Conservation (phyloP, 2,888 invertebrate species). For the Hemicrepidius hirtus region DNA sequence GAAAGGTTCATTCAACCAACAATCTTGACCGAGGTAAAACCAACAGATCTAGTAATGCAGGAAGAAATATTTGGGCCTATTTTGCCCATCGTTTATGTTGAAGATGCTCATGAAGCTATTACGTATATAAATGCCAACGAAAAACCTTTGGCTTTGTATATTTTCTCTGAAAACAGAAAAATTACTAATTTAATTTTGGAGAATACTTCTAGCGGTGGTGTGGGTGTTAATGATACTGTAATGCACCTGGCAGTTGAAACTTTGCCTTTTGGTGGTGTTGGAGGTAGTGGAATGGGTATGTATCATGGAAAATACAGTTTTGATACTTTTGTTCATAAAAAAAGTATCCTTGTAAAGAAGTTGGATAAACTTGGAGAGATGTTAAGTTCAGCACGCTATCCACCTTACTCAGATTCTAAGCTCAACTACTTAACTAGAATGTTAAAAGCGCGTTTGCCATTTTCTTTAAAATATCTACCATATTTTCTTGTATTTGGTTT, state of each 20-base stretch:
- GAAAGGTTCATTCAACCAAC: conserved; percentile 92
- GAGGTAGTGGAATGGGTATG: conserved; percentile 92
- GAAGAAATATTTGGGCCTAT: conserved; percentile 99
- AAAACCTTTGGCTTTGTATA: conserved; percentile 91
- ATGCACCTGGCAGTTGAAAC: conserved; percentile 90
- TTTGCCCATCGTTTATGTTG: conserved; percentile 89
- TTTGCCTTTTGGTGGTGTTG: conserved; percentile 97
- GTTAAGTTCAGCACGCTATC: conserved; percentile 82
- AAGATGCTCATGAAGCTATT: conserved; percentile 91
- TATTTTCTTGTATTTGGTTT: conserved; percentile 80
- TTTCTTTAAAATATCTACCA: conserved; percentile 77
- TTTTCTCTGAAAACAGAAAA: conserved; percentile 81
- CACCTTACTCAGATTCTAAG: conserved; percentile 87
- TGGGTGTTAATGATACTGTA: conserved; percentile 89
- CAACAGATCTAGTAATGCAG: conserved; percentile 85
- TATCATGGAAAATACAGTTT: conserved; percentile 95
- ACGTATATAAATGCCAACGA: conserved; percentile 91
- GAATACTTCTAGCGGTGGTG: conserved; percentile 86
- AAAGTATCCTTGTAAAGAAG: conserved; percentile 84
- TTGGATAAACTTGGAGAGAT: conserved; percentile 82
- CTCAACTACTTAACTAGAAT: conserved; percentile 74
- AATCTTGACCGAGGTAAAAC: conserved; percentile 83
- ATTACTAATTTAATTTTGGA: conserved; percentile 78
- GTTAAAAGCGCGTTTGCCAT: conserved; percentile 78
- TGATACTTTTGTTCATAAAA: conserved; percentile 95